These are phyloP conservation scores for Adelosebastes latens DNA, from an alignment of 2,797 vertebrate species.

Conservation along the genomic window DNA sequence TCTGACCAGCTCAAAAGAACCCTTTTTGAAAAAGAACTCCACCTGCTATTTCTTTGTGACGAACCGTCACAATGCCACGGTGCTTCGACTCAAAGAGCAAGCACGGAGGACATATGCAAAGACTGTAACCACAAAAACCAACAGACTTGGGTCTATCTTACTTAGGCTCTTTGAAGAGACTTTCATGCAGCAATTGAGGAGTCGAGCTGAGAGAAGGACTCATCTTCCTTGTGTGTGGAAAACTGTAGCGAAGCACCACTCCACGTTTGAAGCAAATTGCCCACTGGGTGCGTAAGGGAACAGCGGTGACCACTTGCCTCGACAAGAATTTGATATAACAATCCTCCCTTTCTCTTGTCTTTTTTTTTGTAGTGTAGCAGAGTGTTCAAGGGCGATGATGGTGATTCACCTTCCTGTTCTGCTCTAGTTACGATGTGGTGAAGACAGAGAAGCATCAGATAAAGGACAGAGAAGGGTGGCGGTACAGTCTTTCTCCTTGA, in stretches of 20 bases:
- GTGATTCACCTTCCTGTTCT: conserved; percentile 47
- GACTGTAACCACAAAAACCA: background rate
- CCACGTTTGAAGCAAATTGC: conserved; percentile 7
- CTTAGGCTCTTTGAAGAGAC: background rate
- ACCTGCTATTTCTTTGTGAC: conserved; percentile 3
- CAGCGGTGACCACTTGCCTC: conserved; percentile 3
- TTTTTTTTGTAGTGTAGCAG: conserved; percentile 31
- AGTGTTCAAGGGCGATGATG: conserved; percentile 48
- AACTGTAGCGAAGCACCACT: conserved; percentile 18
- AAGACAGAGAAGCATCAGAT: conserved; percentile 17
- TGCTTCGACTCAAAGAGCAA: background rate
- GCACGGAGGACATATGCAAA: background rate
- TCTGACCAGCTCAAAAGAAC: background rate
- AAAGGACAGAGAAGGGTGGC: conserved; percentile 10
- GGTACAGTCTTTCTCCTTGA: conserved; percentile 35
- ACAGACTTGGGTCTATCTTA: background rate
- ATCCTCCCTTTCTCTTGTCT: conserved; percentile 18
- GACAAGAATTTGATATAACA: conserved; percentile 34
- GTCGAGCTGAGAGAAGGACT: background rate
- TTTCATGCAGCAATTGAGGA: background rate
- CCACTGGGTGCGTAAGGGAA: background rate
- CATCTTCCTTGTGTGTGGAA: background rate
- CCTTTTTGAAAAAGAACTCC: background rate
- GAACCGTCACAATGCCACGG: conserved; percentile 3
- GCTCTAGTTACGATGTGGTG: conserved; percentile 27